phyloP scores from a whole-genome alignment of 2,113 vertebrate genomes.

The Ptilorrhoa leucosticta region DNA sequence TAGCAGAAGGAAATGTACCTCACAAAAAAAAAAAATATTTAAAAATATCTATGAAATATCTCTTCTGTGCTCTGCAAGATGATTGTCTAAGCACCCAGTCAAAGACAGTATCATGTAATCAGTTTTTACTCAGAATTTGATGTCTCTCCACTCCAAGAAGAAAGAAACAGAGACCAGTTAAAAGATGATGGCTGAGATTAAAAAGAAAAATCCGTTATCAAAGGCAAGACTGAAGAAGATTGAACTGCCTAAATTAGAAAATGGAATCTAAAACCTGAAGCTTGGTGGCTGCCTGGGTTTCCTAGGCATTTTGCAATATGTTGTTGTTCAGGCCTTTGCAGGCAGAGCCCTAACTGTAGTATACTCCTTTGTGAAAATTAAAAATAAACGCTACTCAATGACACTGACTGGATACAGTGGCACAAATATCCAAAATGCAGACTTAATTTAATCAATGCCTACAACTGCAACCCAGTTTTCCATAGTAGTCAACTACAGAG shows the following conservation, averaged over 20 bases:
- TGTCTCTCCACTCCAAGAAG: neutral
- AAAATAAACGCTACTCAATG: neutral
- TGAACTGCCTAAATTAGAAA: constrained; percentile 19
- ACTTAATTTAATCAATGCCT: neutral
- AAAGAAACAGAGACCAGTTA: neutral
- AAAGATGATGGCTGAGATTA: neutral
- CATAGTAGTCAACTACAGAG: neutral
- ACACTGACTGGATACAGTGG: neutral
- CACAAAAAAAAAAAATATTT: neutral
- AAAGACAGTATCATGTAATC: neutral
- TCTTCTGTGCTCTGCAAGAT: neutral
- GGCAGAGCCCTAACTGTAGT: neutral
- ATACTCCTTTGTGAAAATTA: neutral
- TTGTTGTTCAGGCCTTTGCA: neutral
- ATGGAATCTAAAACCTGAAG: neutral
- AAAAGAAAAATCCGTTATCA: neutral
- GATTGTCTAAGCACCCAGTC: neutral
- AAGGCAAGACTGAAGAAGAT: neutral
- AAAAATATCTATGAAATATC: neutral
- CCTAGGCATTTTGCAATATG: neutral
- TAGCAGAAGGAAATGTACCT: neutral
- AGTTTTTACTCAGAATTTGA: neutral
- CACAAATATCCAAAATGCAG: neutral
- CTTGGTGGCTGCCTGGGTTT: neutral
- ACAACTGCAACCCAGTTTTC: neutral